phyloP scores from a whole-genome alignment of 2,888 invertebrate species.

The Tricholauxania praeusta region DNA sequence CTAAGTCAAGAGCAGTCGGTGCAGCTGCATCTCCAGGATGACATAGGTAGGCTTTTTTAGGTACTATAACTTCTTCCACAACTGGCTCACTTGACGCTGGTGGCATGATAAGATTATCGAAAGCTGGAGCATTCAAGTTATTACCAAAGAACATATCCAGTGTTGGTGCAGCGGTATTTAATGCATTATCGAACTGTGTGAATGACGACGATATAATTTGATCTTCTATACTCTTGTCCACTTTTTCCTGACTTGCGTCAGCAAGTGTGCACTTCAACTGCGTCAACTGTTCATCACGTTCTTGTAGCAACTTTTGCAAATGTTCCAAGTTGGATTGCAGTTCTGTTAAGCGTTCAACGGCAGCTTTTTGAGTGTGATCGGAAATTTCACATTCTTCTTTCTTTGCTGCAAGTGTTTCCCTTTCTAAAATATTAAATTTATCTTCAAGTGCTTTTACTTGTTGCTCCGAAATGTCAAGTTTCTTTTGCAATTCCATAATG shows the following conservation, averaged over 20 bases:
- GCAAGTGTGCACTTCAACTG: conserved; percentile 35
- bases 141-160: conserved; percentile 64
- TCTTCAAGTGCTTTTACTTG: conserved; percentile 3
- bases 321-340: conserved; percentile 40
- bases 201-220: conserved; percentile 47
- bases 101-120: conserved; percentile 49
- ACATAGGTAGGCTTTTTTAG: conserved; percentile 72
- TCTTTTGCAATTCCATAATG: conserved; percentile 3
- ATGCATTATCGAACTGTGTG: conserved; percentile 29
- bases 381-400: not conserved
- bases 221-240: conserved; percentile 52
- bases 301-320: conserved; percentile 37
- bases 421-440: not conserved
- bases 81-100: conserved; percentile 55
- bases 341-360: conserved; percentile 21
- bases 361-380: not conserved
- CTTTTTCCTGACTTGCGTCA: conserved; percentile 48
- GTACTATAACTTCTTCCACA: conserved; percentile 68
- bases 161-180: conserved; percentile 50
- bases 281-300: conserved; percentile 39
- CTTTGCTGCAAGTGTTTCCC: not conserved
- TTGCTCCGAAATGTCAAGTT: conserved; percentile 5
- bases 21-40: conserved; percentile 56
- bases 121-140: conserved; percentile 45
- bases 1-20: conserved; percentile 50